These are phyloP conservation scores for Carassius auratus DNA, from an alignment of 2,113 vertebrate species.

Conservation along the genomic window DNA sequence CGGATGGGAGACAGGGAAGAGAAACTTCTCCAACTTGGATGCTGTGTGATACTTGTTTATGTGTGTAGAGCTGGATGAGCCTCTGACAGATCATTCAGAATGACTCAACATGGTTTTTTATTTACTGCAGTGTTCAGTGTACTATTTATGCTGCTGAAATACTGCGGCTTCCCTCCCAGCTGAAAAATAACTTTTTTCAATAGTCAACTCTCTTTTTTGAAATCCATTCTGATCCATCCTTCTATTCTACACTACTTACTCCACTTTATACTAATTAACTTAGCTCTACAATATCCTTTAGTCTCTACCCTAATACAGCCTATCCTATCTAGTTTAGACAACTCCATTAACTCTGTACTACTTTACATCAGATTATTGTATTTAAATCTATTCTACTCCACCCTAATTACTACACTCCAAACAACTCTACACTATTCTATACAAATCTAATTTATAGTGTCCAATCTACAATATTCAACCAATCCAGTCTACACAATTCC, in stretches of 20 bases:
- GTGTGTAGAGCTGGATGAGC: not conserved
- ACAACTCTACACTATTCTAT: not conserved
- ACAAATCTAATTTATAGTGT: not conserved
- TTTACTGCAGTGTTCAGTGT: not conserved
- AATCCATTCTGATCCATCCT: not conserved
- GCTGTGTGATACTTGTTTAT: not conserved
- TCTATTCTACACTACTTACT: not conserved
- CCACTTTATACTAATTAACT: not conserved
- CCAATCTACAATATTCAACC: not conserved
- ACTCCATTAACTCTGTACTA: not conserved
- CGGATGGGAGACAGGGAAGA: slow-evolving; percentile 31
- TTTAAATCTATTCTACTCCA: too few species aligned
- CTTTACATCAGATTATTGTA: too few species aligned
- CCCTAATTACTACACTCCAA: not conserved
- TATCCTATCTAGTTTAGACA: not conserved
- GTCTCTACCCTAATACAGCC: not conserved
- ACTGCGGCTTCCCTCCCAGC: not conserved
- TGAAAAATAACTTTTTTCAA: not conserved
- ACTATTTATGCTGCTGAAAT: not conserved
- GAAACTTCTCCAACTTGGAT: slow-evolving; percentile 34
- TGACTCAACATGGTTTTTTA: not conserved
- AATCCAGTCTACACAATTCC: not conserved
- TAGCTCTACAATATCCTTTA: not conserved
- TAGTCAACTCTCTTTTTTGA: not conserved
- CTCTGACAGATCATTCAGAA: not conserved